Evolutionary conservation across 2,888 invertebrate species (phyloP).

Genomic region (Reticulitermes lucifugus): DNA sequence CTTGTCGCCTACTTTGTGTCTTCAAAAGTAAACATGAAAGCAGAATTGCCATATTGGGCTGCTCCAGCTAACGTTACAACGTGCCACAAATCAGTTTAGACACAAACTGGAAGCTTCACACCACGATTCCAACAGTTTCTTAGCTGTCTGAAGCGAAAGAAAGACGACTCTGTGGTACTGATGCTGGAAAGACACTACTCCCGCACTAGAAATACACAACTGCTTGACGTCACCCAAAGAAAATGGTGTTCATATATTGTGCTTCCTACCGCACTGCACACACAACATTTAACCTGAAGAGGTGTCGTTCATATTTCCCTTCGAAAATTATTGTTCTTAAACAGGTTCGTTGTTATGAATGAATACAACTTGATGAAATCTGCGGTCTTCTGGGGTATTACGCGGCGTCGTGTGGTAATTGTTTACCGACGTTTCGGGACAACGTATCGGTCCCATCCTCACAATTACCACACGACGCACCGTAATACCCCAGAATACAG

Average conservation of each 20-base stretch:
- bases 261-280: not conserved
- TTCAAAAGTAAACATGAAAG: slow-evolving; percentile 48
- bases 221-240: not conserved
- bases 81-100: slow-evolving; percentile 53
- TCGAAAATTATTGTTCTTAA: not conserved
- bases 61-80: slow-evolving; percentile 50
- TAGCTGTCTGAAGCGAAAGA: slow-evolving; percentile 47
- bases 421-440: no score
- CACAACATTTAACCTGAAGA: not conserved
- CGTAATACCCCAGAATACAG: no score
- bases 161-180: slow-evolving; percentile 55
- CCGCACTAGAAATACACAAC: slow-evolving; percentile 49
- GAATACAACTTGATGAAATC: no score
- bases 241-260: not conserved
- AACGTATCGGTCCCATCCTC: no score
- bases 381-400: not conserved
- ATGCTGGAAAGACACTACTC: slow-evolving; percentile 50
- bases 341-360: not conserved
- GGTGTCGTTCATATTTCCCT: not conserved
- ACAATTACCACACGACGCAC: no score
- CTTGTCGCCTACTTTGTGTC: not conserved
- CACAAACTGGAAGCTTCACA: slow-evolving; percentile 52
- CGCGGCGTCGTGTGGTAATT: no score
- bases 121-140: slow-evolving; percentile 53
- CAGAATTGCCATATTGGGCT: slow-evolving; percentile 50